Evolutionary conservation across 2,888 invertebrate species (phyloP).

Genomic region (Athetis lepigone): DNA sequence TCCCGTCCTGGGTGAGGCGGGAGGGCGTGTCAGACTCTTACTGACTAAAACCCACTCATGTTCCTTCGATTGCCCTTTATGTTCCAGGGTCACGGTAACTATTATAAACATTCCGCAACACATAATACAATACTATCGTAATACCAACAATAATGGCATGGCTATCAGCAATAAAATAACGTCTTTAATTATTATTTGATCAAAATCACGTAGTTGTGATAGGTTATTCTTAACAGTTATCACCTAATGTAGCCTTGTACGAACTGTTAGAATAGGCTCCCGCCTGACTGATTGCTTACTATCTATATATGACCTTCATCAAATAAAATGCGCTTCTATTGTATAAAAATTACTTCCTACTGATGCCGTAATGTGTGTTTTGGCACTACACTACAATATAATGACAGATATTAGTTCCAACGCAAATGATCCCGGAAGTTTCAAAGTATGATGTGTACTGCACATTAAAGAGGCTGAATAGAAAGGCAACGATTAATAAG

Average conservation of each 20-base stretch:
- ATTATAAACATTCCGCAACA: no score
- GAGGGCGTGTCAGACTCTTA: no score
- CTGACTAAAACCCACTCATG: no score
- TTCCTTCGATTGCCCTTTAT: no score
- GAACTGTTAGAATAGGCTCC: background rate
- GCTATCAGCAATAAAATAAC: background rate
- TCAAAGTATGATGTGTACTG: background rate
- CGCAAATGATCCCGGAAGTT: conserved; percentile 12
- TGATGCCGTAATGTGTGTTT: conserved; percentile 30
- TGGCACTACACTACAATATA: conserved; percentile 30
- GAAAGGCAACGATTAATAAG: conserved; percentile 6
- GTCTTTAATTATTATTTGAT: conserved; percentile 20
- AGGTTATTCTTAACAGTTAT: background rate
- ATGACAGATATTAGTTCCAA: conserved; percentile 34
- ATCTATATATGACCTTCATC: conserved; percentile 34
- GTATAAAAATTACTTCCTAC: conserved; percentile 38
- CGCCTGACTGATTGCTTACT: conserved; percentile 24
- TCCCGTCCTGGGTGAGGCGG: no score
- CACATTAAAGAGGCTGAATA: conserved; percentile 6
- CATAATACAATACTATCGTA: no score
- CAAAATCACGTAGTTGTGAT: background rate
- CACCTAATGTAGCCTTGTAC: background rate
- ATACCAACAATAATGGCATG: conserved; percentile 3
- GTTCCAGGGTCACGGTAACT: no score
- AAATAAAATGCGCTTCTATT: conserved; percentile 21